Base-by-base conservation (phyloP, 2,797 vertebrate genomes). In the Enteromius paludinosus region DNA sequence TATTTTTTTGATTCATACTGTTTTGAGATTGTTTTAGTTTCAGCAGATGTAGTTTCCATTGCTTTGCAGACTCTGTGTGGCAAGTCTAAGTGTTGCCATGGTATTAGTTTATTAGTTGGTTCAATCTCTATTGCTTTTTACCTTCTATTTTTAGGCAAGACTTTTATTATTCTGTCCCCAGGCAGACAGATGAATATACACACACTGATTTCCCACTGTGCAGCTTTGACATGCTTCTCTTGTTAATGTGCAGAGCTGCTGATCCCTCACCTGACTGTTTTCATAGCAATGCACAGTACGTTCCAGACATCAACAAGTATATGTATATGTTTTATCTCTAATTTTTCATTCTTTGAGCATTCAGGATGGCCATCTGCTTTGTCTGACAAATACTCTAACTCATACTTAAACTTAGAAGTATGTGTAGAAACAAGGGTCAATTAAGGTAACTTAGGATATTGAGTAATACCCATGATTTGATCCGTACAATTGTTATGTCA, bases 161-260 rank as follows among this genome's bases (percentile, higher is more conserved):
- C 69, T 52, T 81, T 81, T 73, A 71, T 81, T 64, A 81, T 52
- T 52, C 43, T 72, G 69, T 81, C 78, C 54, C 12, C 8, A 11
- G 41, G 38, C 68, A 81, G 78, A 81, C 78, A 81, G 78, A 72
- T 18, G n/a, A 71, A 76, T 76, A 69, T 35, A 59, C 30, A 77
- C 49, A 47, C 73, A 83, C 73, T 47, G 38, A 61, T 77, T 83
- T 70, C 38, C 65, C 62, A 56, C 72, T 76, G 28, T 59, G 73
- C 38, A 35, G 81, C 47, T 83, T 35, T 70, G 73, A 83, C 49
- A 83, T 77, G 28, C 52, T 77, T 47, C 73, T 49, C 64, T 47
- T 45, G 28, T 52, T 35, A 30, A 74, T 72, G 28, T 62, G 41
- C 54, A 72, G 56, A 81, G 41, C 68, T 59, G 65, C 69, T 30